phyloP scores from a whole-genome alignment of 2,888 invertebrate species.

The Coremacera marginata region DNA sequence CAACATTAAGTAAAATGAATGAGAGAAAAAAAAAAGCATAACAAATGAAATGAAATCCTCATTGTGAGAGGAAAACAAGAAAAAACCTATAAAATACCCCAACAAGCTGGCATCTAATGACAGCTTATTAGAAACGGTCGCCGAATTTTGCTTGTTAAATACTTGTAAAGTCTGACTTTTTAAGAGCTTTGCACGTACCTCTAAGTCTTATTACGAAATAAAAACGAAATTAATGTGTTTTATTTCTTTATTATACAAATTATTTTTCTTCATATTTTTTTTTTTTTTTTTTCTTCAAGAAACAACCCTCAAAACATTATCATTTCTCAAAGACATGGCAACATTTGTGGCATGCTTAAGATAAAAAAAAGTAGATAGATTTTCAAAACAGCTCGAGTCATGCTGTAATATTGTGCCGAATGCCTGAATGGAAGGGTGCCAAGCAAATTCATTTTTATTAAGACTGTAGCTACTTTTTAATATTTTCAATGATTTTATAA shows the following conservation, averaged over 20 bases:
- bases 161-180: background rate
- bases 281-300: background rate
- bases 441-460: too few species aligned
- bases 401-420: too few species aligned
- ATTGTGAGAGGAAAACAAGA: background rate
- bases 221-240: constrained; percentile 12
- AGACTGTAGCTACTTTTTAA: too few species aligned
- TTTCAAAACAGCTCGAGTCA: too few species aligned
- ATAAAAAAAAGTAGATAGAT: too few species aligned
- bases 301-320: background rate
- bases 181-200: background rate
- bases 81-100: background rate
- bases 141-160: background rate
- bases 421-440: too few species aligned
- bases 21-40: background rate
- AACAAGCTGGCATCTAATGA: constrained; percentile 20
- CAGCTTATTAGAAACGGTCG: constrained; percentile 34
- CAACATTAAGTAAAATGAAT: background rate
- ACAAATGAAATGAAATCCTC: constrained; percentile 20
- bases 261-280: background rate
- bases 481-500: too few species aligned
- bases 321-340: background rate
- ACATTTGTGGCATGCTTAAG: background rate
- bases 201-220: constrained; percentile 9
- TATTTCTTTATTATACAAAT: constrained; percentile 28